These are phyloP conservation scores for Trochalopteron elliotii DNA, from an alignment of 2,113 vertebrate genomes.

Conservation along the genomic window DNA sequence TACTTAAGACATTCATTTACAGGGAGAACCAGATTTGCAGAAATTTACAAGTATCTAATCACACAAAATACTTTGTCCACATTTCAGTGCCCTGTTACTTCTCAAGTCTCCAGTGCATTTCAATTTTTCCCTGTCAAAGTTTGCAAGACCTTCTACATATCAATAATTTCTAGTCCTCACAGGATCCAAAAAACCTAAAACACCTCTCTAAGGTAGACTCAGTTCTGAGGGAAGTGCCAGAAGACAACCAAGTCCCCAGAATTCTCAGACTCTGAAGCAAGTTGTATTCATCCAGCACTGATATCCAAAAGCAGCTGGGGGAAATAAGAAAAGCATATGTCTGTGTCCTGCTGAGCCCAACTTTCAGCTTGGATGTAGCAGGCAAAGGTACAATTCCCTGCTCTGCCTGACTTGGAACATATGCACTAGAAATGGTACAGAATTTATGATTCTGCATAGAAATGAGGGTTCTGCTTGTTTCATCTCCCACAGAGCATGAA, in stretches of 20 bases:
- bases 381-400: not conserved
- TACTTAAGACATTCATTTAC: not conserved
- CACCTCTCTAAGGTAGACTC: not conserved
- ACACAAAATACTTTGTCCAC: not conserved
- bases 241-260: not conserved
- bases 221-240: not conserved
- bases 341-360: not conserved
- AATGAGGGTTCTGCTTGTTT: conserved; percentile 31
- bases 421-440: conserved; percentile 15
- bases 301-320: not conserved
- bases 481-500: conserved; percentile 44
- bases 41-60: not conserved
- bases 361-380: not conserved
- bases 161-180: not conserved
- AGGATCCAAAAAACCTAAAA: not conserved
- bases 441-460: conserved; percentile 39
- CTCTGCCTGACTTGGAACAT: conserved; percentile 21
- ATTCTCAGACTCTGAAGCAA: not conserved
- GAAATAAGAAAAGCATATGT: not conserved
- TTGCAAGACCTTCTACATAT: not conserved
- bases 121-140: not conserved
- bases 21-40: not conserved
- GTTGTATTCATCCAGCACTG: not conserved
- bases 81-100: not conserved
- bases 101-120: not conserved